These are phyloP conservation scores for Tachysurus fulvidraco DNA, from an alignment of 2,113 vertebrate species.

Conservation along the genomic window DNA sequence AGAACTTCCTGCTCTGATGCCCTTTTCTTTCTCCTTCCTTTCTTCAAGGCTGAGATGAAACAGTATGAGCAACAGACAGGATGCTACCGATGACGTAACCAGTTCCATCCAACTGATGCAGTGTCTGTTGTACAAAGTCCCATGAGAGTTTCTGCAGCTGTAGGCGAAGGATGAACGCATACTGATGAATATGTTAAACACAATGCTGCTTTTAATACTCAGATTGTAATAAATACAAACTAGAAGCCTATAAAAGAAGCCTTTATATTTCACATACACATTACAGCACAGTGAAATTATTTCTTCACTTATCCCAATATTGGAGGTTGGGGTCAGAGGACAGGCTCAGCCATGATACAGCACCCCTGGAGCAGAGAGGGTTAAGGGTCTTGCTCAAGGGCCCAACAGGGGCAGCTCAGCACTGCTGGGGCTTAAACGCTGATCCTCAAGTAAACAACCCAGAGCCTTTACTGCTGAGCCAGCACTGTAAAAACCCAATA, in stretches of 20 bases:
- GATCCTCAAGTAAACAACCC: too few relatives aligned
- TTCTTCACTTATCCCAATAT: too few relatives aligned
- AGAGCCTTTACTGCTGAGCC: too few relatives aligned
- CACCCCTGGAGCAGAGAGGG: too few relatives aligned
- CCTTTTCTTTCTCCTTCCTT: constrained; percentile 2
- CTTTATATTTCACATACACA: too few relatives aligned
- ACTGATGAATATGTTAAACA: background rate
- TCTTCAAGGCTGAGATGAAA: constrained; percentile 12
- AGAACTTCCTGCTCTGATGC: background rate
- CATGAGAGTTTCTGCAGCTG: background rate
- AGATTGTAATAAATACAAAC: background rate
- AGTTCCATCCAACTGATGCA: background rate
- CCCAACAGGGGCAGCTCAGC: too few relatives aligned
- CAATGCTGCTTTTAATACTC: background rate
- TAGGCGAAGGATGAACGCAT: background rate
- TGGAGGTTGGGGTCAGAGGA: too few relatives aligned
- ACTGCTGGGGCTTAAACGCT: too few relatives aligned
- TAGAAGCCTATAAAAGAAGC: too few relatives aligned
- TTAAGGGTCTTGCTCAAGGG: too few relatives aligned
- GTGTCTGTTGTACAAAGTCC: constrained; percentile 3
- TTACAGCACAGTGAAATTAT: too few relatives aligned
- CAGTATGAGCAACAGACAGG: constrained; percentile 16
- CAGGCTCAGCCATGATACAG: too few relatives aligned
- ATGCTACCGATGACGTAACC: background rate
- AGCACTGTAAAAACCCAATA: background rate